Base-by-base conservation (phyloP, 2,797 vertebrate species). In the Brotogeris chrysoptera region DNA sequence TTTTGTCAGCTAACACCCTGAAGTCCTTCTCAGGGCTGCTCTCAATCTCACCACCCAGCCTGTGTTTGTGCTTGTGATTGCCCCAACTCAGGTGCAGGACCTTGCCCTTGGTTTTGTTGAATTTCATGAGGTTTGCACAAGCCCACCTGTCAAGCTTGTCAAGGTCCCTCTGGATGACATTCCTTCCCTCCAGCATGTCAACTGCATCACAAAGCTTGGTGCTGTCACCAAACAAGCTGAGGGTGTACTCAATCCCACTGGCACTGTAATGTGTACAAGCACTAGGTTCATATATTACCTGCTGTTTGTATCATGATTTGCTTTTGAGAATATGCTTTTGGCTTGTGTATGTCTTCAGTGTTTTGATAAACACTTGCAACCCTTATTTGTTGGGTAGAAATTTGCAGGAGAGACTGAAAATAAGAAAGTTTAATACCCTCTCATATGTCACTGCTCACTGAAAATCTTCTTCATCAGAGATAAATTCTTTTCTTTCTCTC, bases 361-460 rank as follows among this genome's bases (percentile, higher is more conserved):
- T 23, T 91, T 86, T 1, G 2, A 16, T 52, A 47, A 41, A 50
- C 7, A 30, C 28, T 68, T 43, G 6, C 38, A 76, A 59, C 8
- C 5, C 1, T 46, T 21, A 27, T 34, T 3, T 53, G 5, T 70
- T 41, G 46, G 1, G 4, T 41, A 72, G 74, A n/a, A 68, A 66
- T 27, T 44, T 46, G n/a, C 43, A 71, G 16, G 6, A 66, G 3
- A 13, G 9, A 36, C 87, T 17, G 11, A 74, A 86, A 87, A 63
- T 32, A 41, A 32, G 11, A 28, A 53, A 30, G 16, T 44, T 80
- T 32, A 69, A 2, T 53, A 49, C 4, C 52, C 10, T 53, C 11
- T 71, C 8, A 17, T 28, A 43, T n/a, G 13, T 41, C 21, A 68
- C 4, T 1, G 2, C 11, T 38, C 18, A 64, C 4, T 2, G 2